phyloP scores from a whole-genome alignment of 2,797 vertebrate species.

The Anguilla pacifica region DNA sequence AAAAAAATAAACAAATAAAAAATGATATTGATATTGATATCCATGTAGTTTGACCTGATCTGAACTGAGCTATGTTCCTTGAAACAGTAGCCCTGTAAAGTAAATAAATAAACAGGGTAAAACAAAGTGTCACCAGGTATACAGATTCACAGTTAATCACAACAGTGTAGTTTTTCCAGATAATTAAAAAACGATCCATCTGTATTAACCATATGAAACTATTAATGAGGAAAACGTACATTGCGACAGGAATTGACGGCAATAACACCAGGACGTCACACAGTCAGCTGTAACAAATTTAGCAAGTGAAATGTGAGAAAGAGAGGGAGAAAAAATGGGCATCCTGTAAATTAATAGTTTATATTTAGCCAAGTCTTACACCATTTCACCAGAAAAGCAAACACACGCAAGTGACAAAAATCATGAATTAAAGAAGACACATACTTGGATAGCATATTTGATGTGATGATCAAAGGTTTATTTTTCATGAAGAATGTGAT shows the following conservation, averaged over 20 bases:
- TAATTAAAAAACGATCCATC: background rate
- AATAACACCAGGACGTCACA: background rate
- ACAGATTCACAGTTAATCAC: background rate
- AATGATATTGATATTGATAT: background rate
- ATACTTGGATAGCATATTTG: background rate
- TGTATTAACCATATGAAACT: background rate
- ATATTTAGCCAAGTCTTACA: conserved; percentile 2
- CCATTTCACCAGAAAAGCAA: background rate
- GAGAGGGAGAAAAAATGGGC: background rate
- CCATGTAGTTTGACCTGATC: background rate
- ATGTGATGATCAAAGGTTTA: too few relatives aligned
- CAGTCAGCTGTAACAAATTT: background rate
- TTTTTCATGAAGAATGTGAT: too few relatives aligned
- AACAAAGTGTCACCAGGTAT: background rate
- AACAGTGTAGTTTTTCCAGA: background rate
- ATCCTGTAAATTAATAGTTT: background rate
- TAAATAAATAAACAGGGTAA: background rate
- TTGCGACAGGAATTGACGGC: background rate
- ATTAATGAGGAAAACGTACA: background rate
- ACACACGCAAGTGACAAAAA: background rate
- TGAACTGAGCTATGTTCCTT: background rate
- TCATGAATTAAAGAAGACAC: background rate
- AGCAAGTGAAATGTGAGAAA: conserved; percentile 7
- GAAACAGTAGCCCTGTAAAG: background rate
- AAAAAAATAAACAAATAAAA: background rate